These are phyloP conservation scores for Enchytraeus crypticus DNA, from an alignment of 2,888 invertebrate genomes.

Conservation along the genomic window DNA sequence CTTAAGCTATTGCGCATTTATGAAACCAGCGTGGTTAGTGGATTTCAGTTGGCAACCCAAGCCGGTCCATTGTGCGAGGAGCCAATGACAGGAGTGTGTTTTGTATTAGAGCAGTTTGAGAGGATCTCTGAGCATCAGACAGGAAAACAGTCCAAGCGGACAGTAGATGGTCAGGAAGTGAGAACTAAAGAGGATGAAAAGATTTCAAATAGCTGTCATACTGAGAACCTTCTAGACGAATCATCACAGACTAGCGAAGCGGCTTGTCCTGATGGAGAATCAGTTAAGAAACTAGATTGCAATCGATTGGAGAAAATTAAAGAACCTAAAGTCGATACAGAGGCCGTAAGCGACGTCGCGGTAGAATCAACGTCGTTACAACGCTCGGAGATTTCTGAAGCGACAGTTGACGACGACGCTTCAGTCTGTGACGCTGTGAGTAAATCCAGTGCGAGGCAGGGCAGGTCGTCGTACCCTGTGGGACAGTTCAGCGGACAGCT, in stretches of 20 bases:
- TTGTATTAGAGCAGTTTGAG: constrained; percentile 74
- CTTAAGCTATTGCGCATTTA: constrained; percentile 38
- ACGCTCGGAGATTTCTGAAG: no score
- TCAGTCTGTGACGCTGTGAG: neutral
- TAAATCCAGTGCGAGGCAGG: neutral
- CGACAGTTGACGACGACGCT: neutral
- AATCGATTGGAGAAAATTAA: no score
- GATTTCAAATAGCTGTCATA: no score
- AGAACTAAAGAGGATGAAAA: neutral
- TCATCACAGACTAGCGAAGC: no score
- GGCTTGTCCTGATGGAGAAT: no score
- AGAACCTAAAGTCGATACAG: no score
- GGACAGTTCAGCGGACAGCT: constrained; percentile 63
- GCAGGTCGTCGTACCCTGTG: neutral
- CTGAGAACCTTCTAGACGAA: no score
- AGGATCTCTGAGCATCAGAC: neutral
- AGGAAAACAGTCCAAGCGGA: no score
- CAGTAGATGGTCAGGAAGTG: neutral
- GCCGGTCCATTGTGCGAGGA: constrained; percentile 94
- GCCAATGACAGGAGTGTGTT: constrained; percentile 82
- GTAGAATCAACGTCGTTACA: no score
- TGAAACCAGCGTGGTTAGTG: constrained; percentile 55
- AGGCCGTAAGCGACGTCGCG: neutral
- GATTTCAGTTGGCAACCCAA: constrained; percentile 61
- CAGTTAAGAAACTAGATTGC: neutral